Base-by-base conservation (phyloP, 2,797 vertebrate genomes). In the Melanotaenia maccullochi region DNA sequence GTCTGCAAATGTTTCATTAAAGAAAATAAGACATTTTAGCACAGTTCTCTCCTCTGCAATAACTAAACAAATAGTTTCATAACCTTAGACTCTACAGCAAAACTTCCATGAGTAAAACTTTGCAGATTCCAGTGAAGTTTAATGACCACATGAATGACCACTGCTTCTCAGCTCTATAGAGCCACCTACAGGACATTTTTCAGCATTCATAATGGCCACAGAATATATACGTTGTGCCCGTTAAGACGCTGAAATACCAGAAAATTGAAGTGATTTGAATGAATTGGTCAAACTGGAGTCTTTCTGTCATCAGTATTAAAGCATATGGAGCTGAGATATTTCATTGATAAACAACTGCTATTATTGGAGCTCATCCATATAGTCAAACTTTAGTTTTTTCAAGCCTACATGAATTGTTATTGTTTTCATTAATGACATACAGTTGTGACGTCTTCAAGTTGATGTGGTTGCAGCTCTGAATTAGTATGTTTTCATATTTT, bases 171-270 rank as follows among this genome's bases (percentile, higher is more conserved):
- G 71, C 49, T 56, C 64, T 28, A 11, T 67, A 33, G 63, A 13
- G 51, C 60, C 65, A 62, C 40, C 72, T 68, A 7, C 52, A 63
- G 73, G 59, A 74, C 49, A 55, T 33, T 44, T 16, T 13, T 6
- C 30, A 4, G 33, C 33, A 33, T 2, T 33, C 33, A 33, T 33
- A 35, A 35, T 35, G 5, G 5, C 33, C 33, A 35, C 33, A 35
- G 33, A 35, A 35, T 35, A 35, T 0, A 35, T 35, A 35, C 4
- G 3, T 36, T 36, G 8, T 36, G 35, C 1, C 35, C 9, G 9
- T 36, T 36, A 36, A 36, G 35, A 36, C 1, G 2, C 2, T 9
- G 9, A 36, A 36, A 36, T 9, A 36, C 0, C 1, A 36, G 9
- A 36, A 36, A 36, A 36, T 36, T 33, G 33, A 36, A 36, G 1